Conservation (phyloP, 1,140 invertebrate species). For the Myzus persicae region DNA sequence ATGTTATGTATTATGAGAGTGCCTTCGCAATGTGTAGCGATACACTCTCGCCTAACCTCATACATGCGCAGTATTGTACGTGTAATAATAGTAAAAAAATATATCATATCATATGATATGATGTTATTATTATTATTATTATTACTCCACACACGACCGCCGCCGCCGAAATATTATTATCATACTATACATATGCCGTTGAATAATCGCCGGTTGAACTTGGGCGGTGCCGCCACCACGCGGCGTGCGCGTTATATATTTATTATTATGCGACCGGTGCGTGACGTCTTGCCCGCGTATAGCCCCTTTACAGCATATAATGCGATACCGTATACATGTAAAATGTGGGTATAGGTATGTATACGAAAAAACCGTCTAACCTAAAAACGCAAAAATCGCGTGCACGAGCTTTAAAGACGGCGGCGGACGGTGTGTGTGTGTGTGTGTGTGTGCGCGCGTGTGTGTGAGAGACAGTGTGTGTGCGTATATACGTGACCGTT, state of each 20-base stretch:
- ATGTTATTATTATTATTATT: neutral
- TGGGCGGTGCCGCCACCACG: conserved; percentile 34
- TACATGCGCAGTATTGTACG: no score
- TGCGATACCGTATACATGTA: neutral
- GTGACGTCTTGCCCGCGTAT: conserved; percentile 22
- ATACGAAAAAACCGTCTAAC: neutral
- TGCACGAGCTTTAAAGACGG: conserved; percentile 26
- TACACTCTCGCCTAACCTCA: neutral
- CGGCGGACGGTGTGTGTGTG: neutral
- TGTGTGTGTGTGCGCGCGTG: neutral
- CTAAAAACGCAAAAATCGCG: conserved; percentile 36
- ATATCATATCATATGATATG: neutral
- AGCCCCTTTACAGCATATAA: conserved; percentile 8
- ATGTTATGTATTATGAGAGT: neutral
- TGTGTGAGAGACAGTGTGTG: no score
- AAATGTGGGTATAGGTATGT: neutral
- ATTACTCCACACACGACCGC: neutral
- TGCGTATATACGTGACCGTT: neutral
- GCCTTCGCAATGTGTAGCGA: neutral
- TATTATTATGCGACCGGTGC: conserved; percentile 25
- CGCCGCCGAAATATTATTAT: neutral
- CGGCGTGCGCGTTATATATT: neutral
- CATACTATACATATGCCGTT: neutral
- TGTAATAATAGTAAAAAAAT: no score
- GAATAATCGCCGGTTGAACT: conserved; percentile 22